These are phyloP conservation scores for Silurus meridionalis DNA, from an alignment of 2,113 vertebrate species.

Conservation along the genomic window DNA sequence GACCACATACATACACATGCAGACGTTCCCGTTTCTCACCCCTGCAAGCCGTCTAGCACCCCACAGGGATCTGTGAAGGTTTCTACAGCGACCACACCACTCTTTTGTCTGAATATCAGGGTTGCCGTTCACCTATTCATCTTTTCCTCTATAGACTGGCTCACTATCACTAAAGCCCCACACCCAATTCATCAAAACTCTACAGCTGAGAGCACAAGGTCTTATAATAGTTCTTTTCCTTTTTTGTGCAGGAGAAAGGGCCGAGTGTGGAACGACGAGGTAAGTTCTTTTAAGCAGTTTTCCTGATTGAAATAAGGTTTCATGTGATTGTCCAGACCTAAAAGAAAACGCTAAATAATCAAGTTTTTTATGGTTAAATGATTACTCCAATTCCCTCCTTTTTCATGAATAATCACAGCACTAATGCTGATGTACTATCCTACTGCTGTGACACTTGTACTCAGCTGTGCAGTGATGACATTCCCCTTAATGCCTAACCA, in stretches of 20 bases:
- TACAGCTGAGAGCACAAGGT: constrained; percentile 43
- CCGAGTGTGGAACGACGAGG: constrained; percentile 97
- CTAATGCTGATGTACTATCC: not conserved
- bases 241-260: constrained; percentile 84
- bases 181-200: constrained; percentile 42
- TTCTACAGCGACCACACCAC: constrained; percentile 58
- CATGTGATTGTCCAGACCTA: not conserved
- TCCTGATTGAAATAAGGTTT: not conserved
- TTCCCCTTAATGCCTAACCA: not conserved
- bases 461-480: not conserved
- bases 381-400: not conserved
- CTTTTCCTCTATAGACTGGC: constrained; percentile 59
- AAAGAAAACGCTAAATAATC: not conserved
- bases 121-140: constrained; percentile 62
- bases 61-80: constrained; percentile 55
- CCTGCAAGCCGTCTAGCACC: constrained; percentile 50
- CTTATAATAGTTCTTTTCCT: constrained; percentile 44
- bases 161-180: constrained; percentile 56
- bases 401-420: not conserved
- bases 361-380: not conserved
- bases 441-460: not conserved
- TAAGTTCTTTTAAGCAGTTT: constrained; percentile 62
- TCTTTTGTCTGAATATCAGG: constrained; percentile 61
- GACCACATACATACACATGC: constrained; percentile 47
- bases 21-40: constrained; percentile 41